Base-by-base conservation (phyloP, 2,888 invertebrate species). In the Liopterus haemorrhoidalis region DNA sequence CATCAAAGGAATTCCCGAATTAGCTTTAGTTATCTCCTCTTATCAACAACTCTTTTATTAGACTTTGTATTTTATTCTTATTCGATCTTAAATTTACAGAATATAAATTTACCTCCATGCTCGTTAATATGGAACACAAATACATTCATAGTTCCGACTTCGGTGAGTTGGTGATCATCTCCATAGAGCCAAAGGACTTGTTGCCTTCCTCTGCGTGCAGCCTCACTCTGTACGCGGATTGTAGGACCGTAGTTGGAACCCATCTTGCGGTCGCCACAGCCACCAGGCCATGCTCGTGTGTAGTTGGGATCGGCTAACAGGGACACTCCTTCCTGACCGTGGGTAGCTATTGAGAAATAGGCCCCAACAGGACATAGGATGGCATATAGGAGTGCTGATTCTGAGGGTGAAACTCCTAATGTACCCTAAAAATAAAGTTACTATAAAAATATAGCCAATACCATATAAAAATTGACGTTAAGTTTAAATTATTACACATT, bases 141-240 rank as follows among this genome's bases (percentile, higher is more conserved):
- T 41, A 99, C 81, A 65, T 99, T 99, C 99, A 99, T 99, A 9
- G 96, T 90, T 40, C 99, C 99, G 32, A 91, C 95, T 76, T 99
- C 99, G 0, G 99, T 97, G 18, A 99, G 64, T 65, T 92, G 81
- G 62, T 94, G 84, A 59, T 97, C 84, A 1, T 89, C 83, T 2
- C 96, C 97, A 62, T 86, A 95, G 27, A 99, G 72, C 99, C 99
- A 99, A 42, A 99, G 68, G 5, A 94, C 93, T 71, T 97, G 97
- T 57, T 96, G 92, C 54, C 92, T 80, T 1, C 91, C 92, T 58
- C 79, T 73, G 46, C 76, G 72, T 1, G 70, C 68, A 1, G 89
- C 86, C 59, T 85, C 79, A 36, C 87, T 86, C 61, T 88, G 88
- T 27, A 87, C 81, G 57, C 84, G 79, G 58, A 91, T 83, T 4